These are phyloP conservation scores for Drosophila biarmipes DNA, from an alignment of 1,140 invertebrate species.

Conservation along the genomic window DNA sequence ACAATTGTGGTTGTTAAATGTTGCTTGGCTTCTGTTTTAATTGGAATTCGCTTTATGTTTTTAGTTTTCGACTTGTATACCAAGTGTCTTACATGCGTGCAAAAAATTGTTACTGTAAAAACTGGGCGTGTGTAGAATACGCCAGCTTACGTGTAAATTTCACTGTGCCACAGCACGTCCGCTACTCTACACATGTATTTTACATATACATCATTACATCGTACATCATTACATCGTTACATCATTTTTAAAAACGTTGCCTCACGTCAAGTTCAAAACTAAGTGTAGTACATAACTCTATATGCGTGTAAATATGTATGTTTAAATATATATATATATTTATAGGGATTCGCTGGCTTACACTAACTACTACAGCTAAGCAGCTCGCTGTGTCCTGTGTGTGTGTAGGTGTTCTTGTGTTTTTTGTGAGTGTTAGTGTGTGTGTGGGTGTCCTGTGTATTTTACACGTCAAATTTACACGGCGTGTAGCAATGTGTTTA, in stretches of 20 bases:
- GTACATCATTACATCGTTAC: too few relatives aligned
- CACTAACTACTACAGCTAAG: constrained; percentile 52
- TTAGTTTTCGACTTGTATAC: constrained; percentile 32
- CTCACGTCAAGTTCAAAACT: constrained; percentile 57
- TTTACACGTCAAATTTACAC: constrained; percentile 36
- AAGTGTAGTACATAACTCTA: constrained; percentile 49
- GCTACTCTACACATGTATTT: constrained; percentile 45
- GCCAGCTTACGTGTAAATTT: constrained; percentile 59
- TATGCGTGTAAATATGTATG: constrained; percentile 31
- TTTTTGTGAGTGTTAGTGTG: constrained; percentile 18
- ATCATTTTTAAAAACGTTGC: constrained; percentile 60
- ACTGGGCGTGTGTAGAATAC: constrained; percentile 60
- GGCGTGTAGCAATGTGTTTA: constrained; percentile 38
- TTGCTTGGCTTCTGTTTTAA: constrained; percentile 12
- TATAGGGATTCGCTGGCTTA: constrained; percentile 44
- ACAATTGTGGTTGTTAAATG: constrained; percentile 46
- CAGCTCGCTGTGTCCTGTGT: constrained; percentile 37
- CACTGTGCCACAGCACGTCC: constrained; percentile 42
- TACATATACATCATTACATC: constrained; percentile 48
- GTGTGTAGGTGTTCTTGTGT: constrained; percentile 13
- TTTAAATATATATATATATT: constrained; percentile 33
- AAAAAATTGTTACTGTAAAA: constrained; percentile 68
- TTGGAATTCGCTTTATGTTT: constrained; percentile 16
- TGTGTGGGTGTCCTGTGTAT: constrained; percentile 26
- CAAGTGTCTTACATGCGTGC: constrained; percentile 55